Evolutionary conservation across 2,888 invertebrate genomes (phyloP), one percentile per base, ranked within the genome.

Genomic region (Linyphia triangularis): DNA sequence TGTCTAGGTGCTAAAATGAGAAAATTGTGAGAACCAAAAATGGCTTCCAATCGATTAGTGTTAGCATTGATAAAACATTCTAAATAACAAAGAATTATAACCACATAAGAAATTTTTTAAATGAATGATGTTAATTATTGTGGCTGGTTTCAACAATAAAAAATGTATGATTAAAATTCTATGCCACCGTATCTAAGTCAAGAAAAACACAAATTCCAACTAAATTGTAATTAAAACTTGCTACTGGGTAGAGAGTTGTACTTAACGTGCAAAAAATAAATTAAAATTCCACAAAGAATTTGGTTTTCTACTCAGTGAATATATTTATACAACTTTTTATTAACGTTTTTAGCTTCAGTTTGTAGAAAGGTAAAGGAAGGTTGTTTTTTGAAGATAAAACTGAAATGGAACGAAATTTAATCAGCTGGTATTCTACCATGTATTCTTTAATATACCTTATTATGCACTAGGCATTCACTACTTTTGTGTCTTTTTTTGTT

Each of bases 211-310:
- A 57, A 69, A 63, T 61, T 28, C 24, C 40, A 40, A 26, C 82
- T 70, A 82, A 72, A 82, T 63, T 72, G 72, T 82, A 82, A 82
- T 82, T 82, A 82, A 82, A 82, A 72, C 63, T 61, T 72, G 43
- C 59, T 63, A 61, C 72, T 40, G 51, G 19, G 9, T 19, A 24
- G 6, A 43, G 33, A 63, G 19, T 24, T 51, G 51, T 6, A 51
- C n/a, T 7, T 43, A 9, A 37, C 63, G n/a, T 33, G 61, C 37
- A 61, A 37, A 37, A 77, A 63, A 77, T n/a, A 77, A 77, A 63
- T 77, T 77, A 77, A 77, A 77, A 63, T 77, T 77, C 77, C 77
- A 4, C n/a, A 40, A 40, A 72, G 30, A 40, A 59, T 26, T 40
- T 26, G 59, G n/a, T 75, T 33, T 77, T 77, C 40, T 51, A 30